Base-by-base conservation (phyloP, 1,140 invertebrate species). In the Zaprionus ornatus region DNA sequence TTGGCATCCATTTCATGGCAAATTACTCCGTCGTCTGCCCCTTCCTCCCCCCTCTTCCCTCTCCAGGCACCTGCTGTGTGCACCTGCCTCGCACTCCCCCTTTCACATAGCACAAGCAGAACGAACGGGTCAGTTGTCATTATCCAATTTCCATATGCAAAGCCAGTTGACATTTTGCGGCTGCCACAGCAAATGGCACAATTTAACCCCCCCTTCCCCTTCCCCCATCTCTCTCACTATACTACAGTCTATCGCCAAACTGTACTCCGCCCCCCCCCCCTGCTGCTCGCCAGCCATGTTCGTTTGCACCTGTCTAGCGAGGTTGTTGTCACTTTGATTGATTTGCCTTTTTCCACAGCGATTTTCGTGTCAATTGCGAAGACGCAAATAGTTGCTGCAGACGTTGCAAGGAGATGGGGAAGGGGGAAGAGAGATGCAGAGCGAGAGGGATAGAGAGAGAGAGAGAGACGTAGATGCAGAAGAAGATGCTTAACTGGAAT, bases 121-220 rank as follows among this genome's bases (percentile, higher is more conserved):
- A 59, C 35, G 56, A 60, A 40, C 42, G 54, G 55, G 40, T 73
- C 69, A 60, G 50, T 72, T 83, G 84, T 77, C 84, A 87, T 87
- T 88, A 87, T 83, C 84, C 84, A 87, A 87, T 87, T 87, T 87
- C 84, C 84, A 87, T 87, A 87, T 87, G 84, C 84, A 87, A 83
- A 87, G 80, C 23, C 77, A 60, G 84, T 87, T 87, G 84, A 87
- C 84, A 88, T 88, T 87, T 87, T 87, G 84, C 74, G 84, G 84
- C 84, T 83, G 69, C 80, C 64, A 77, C 68, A 82, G 71, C 63
- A 74, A 69, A 69, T 64, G 59, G 50, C 52, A 57, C n/a, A 55
- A 79, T 56, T 32, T 48, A 17, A 23, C 17, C 59, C 19, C n/a
- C 15, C 23, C 12, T 21, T 32, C 4, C 13, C 1, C 1, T 40